Conservation (phyloP, 2,888 invertebrate genomes). For the Callosobruchus maculatus region DNA sequence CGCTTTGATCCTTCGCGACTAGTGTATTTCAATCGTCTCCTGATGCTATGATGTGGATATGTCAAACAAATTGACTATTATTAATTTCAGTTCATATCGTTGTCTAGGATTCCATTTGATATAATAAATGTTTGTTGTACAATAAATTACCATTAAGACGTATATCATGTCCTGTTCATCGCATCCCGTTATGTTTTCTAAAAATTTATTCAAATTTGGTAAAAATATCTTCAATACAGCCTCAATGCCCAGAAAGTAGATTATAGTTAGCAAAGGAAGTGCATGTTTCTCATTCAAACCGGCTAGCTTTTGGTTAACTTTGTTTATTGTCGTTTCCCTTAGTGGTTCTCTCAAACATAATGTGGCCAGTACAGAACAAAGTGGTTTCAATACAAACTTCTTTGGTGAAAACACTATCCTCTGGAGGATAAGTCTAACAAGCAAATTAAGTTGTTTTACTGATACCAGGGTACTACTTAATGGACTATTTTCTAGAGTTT, state of each 20-base stretch:
- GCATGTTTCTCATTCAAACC: conserved; percentile 28
- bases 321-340: conserved; percentile 36
- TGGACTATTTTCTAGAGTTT: conserved; percentile 57
- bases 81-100: no score
- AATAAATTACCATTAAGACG: neutral
- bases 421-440: conserved; percentile 41
- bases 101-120: no score
- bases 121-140: no score
- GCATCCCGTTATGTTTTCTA: conserved; percentile 23
- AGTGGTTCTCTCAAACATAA: conserved; percentile 37
- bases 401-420: conserved; percentile 34
- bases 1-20: no score
- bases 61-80: no score
- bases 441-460: conserved; percentile 51
- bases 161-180: conserved; percentile 21
- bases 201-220: conserved; percentile 35
- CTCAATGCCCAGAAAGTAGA: conserved; percentile 40
- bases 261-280: conserved; percentile 34
- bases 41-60: no score
- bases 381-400: conserved; percentile 36
- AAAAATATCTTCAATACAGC: conserved; percentile 35
- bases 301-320: conserved; percentile 37
- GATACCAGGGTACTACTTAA: conserved; percentile 56
- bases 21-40: no score
- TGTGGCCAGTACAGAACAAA: conserved; percentile 40